These are phyloP conservation scores for Druon quercuslanigerum DNA, from an alignment of 1,140 invertebrate species.

Conservation along the genomic window DNA sequence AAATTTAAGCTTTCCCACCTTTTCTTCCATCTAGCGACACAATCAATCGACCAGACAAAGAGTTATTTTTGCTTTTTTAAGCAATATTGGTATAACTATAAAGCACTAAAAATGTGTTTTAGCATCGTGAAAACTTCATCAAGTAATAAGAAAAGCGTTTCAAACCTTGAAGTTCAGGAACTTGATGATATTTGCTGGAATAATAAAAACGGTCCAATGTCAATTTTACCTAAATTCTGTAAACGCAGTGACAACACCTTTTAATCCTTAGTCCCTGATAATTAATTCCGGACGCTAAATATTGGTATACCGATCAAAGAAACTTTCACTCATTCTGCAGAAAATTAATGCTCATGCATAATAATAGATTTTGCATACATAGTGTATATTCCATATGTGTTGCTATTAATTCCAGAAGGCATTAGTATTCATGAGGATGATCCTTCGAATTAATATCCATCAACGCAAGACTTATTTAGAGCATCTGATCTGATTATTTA, in stretches of 20 bases:
- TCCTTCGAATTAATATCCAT: neutral
- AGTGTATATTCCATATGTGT: neutral
- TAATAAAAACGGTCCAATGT: no score
- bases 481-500: neutral
- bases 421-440: slow-evolving; percentile 14
- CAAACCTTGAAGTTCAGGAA: no score
- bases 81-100: no score
- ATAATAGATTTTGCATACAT: neutral
- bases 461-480: neutral
- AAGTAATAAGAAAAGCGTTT: no score
- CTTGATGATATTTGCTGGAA: no score
- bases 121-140: no score
- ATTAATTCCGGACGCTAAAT: no score
- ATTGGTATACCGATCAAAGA: neutral
- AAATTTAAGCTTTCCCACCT: neutral
- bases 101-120: no score
- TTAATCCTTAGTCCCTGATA: no score
- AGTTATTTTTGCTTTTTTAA: no score
- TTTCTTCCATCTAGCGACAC: neutral
- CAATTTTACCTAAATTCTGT: no score
- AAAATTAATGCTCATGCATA: neutral
- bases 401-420: neutral
- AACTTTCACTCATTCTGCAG: neutral
- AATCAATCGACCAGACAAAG: neutral
- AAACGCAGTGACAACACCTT: no score